Evolutionary conservation across 2,113 vertebrate species (phyloP).

Genomic region (Pseudopipra pipra): DNA sequence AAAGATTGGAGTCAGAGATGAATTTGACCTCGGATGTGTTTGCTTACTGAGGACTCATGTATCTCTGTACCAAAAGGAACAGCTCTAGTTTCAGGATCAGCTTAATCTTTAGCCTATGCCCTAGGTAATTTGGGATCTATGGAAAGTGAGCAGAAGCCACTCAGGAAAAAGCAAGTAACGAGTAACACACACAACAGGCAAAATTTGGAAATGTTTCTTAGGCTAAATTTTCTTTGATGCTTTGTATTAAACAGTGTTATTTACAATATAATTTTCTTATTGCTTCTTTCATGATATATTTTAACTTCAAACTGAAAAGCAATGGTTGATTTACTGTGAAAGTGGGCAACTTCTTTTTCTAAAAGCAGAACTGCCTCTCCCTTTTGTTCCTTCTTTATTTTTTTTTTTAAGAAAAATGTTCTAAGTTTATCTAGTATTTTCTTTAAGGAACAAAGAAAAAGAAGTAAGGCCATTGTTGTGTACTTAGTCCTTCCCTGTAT

Average conservation of each 20-base stretch:
- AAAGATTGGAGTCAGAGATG: neutral
- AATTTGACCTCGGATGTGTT: slow-evolving; percentile 21
- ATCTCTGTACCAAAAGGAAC: neutral
- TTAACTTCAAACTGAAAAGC: neutral
- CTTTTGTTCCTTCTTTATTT: neutral
- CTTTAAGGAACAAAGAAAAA: slow-evolving; percentile 16
- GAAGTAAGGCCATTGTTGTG: neutral
- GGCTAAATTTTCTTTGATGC: neutral
- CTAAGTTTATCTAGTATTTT: neutral
- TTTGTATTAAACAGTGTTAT: neutral
- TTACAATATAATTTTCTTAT: neutral
- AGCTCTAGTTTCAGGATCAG: slow-evolving; percentile 45
- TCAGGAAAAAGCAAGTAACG: neutral
- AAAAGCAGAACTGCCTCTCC: neutral
- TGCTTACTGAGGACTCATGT: neutral
- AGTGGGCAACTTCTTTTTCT: neutral
- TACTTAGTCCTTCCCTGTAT: neutral
- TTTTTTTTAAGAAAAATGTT: neutral
- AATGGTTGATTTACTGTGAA: neutral
- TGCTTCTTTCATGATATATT: neutral
- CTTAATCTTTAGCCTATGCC: neutral
- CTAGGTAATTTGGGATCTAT: neutral
- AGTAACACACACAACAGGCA: neutral
- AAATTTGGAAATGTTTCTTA: neutral
- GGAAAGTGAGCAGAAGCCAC: neutral